Conservation (phyloP, 2,113 vertebrate species). For the Epinephelus lanceolatus region DNA sequence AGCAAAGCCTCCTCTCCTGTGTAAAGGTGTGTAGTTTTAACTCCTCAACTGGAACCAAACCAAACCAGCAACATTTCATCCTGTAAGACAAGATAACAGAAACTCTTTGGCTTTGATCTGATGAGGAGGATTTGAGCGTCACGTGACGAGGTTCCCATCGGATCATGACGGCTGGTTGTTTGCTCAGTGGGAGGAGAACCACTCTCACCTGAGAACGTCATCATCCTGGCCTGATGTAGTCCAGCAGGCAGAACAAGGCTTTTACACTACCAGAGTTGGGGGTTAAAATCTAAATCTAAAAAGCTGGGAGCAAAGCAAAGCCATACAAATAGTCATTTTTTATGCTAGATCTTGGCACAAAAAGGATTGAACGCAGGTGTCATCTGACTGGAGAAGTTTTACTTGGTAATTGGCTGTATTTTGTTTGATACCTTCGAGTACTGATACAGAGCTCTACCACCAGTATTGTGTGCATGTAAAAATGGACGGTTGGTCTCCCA, state of each 20-base stretch:
- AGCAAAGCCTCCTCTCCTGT: slow-evolving; percentile 4
- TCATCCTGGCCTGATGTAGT: background rate
- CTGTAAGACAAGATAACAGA: background rate
- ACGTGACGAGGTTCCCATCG: background rate
- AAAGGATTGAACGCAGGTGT: no score
- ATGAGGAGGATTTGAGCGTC: background rate
- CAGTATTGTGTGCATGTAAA: background rate
- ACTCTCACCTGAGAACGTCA: background rate
- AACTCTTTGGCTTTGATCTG: background rate
- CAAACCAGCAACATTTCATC: background rate
- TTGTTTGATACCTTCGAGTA: no score
- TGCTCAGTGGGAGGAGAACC: slow-evolving; percentile 22
- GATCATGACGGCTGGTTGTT: background rate
- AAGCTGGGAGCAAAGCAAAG: no score
- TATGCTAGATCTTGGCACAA: no score
- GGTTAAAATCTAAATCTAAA: no score
- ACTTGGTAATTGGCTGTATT: no score
- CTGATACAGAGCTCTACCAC: no score
- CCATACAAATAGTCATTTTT: no score
- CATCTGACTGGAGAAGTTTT: no score
- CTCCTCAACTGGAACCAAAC: background rate
- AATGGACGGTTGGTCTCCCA: background rate
- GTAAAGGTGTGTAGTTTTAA: background rate
- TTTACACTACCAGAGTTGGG: background rate
- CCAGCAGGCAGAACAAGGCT: background rate